Evolutionary conservation across 1,140 invertebrate genomes (phyloP).

Genomic region (Ylistrum balloti): DNA sequence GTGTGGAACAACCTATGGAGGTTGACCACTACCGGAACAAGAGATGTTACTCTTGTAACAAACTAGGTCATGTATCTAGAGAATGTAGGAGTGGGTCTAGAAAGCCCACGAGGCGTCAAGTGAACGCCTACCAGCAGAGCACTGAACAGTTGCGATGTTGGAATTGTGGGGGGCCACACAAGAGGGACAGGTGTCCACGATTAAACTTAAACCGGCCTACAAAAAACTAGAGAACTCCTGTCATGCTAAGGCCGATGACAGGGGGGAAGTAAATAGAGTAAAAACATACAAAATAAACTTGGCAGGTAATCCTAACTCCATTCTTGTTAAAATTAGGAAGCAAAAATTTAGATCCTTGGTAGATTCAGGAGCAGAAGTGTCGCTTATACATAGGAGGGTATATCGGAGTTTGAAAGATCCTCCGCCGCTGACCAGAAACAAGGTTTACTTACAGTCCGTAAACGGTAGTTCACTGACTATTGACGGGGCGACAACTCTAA

Average conservation of each 20-base stretch:
- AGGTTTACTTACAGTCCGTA: constrained; percentile 50
- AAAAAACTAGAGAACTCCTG: constrained; percentile 42
- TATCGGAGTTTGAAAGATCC: too few relatives aligned
- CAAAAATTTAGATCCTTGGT: too few relatives aligned
- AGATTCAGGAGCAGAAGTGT: neutral
- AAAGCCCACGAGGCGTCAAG: constrained; percentile 2
- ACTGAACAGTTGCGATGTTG: neutral
- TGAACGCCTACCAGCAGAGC: neutral
- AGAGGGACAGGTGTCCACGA: neutral
- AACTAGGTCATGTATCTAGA: neutral
- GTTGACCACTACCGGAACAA: neutral
- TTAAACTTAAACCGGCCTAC: neutral
- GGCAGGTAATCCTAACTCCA: too few relatives aligned
- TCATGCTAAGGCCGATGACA: constrained; percentile 9
- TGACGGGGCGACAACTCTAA: constrained; percentile 40
- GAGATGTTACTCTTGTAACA: neutral
- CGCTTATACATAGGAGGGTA: neutral
- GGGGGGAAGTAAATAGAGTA: neutral
- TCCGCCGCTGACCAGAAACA: constrained; percentile 41
- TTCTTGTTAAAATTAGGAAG: too few relatives aligned
- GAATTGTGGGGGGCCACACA: neutral
- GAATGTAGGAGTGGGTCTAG: neutral
- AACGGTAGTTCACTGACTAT: constrained; percentile 47
- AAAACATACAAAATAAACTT: neutral
- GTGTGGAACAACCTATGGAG: too few relatives aligned